Evolutionary conservation across 1,140 invertebrate genomes (phyloP).

Genomic region (Cotesia chilonis): DNA sequence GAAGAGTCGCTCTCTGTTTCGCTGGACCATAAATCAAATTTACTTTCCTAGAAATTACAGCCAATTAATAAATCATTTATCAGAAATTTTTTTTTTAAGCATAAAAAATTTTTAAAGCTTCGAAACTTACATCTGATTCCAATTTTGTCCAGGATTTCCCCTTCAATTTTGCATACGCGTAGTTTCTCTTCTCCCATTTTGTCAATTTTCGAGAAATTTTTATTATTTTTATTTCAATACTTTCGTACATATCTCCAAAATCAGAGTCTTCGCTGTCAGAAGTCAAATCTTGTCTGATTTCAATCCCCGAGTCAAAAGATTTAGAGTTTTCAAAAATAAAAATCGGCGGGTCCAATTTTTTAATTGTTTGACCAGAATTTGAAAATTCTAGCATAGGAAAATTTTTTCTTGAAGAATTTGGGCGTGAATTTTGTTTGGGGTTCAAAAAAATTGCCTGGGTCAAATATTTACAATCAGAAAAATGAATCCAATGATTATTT

Average conservation of each 20-base stretch:
- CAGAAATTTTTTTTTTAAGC: not conserved
- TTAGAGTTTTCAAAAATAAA: not conserved
- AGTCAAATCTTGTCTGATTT: not conserved
- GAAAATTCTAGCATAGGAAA: too few relatives aligned
- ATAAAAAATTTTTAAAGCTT: too few relatives aligned
- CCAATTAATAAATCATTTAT: not conserved
- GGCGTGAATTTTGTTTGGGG: too few relatives aligned
- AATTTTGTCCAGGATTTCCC: not conserved
- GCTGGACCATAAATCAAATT: too few relatives aligned
- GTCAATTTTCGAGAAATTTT: slow-evolving; percentile 9
- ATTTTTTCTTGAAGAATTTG: not conserved
- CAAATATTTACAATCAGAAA: too few relatives aligned
- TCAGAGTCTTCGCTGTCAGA: slow-evolving; percentile 4
- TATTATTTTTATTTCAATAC: not conserved
- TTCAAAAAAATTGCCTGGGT: too few relatives aligned
- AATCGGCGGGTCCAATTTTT: too few relatives aligned
- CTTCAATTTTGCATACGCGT: not conserved
- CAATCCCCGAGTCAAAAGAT: not conserved
- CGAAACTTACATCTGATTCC: too few relatives aligned
- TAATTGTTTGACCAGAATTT: too few relatives aligned
- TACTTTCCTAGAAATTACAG: not conserved
- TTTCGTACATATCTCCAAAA: not conserved
- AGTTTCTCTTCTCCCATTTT: not conserved
- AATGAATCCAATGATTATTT: too few relatives aligned
- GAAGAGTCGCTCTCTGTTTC: too few relatives aligned